phyloP scores from a whole-genome alignment of 2,113 vertebrate genomes.

The Tragelaphus scriptus region DNA sequence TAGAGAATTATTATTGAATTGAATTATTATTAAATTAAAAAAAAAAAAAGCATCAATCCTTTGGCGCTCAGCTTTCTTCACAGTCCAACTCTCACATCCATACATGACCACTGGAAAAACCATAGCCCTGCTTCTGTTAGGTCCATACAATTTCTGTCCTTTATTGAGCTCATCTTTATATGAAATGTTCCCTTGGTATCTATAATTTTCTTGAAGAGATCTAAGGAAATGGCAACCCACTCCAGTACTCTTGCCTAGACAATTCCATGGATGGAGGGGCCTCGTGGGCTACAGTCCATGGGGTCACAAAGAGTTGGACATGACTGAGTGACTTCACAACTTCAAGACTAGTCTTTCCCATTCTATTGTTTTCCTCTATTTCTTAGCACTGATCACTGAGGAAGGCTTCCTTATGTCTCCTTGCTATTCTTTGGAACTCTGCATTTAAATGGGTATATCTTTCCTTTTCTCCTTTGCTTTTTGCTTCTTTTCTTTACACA shows the following conservation, averaged over 20 bases:
- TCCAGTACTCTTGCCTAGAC: no score
- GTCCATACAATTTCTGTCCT: not conserved
- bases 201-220: not conserved
- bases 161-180: not conserved
- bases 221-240: no score
- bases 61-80: no score
- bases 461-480: not conserved
- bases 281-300: no score
- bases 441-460: not conserved
- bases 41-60: no score
- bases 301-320: no score
- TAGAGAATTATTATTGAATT: not conserved
- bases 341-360: not conserved
- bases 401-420: not conserved
- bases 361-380: not conserved
- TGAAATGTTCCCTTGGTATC: not conserved
- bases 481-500: not conserved
- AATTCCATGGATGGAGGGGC: no score
- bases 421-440: not conserved
- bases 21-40: no score
- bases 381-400: not conserved
- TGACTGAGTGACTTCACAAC: no score
- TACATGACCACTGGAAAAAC: no score
- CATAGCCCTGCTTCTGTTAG: not conserved
- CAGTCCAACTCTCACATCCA: no score